Conservation (phyloP, 2,113 vertebrate genomes). For the Ifrita kowaldi region DNA sequence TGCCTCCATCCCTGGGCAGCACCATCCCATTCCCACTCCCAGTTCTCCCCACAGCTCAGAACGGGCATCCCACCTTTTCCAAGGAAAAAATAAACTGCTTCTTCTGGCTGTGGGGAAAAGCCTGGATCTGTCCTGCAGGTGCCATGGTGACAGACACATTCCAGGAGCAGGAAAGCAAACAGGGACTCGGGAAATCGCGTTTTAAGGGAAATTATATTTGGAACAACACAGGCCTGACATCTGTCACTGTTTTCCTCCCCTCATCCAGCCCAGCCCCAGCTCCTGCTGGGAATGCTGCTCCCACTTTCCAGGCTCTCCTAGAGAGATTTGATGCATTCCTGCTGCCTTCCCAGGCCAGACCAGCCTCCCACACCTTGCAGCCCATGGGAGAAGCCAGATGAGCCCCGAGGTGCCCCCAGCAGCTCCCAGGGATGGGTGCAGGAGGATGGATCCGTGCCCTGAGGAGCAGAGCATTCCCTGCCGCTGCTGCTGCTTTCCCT, state of each 20-base stretch:
- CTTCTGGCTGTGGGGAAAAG: neutral
- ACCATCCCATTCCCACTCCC: neutral
- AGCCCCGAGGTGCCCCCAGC: neutral
- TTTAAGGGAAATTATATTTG: neutral
- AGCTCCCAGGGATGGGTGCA: rapidly evolving
- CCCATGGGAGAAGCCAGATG: rapidly evolving
- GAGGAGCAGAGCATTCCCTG: too few relatives aligned
- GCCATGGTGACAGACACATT: conserved; percentile 35
- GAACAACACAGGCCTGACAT: neutral
- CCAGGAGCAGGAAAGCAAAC: neutral
- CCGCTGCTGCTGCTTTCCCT: neutral
- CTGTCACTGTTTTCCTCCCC: neutral
- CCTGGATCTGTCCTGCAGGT: neutral
- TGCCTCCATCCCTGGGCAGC: neutral
- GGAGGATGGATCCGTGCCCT: neutral
- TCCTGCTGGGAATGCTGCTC: neutral
- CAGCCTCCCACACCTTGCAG: neutral
- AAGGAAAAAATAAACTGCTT: neutral
- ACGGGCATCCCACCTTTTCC: neutral
- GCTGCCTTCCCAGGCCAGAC: neutral
- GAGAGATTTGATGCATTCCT: neutral
- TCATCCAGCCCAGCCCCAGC: neutral
- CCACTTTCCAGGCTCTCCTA: neutral
- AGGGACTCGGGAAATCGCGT: neutral
- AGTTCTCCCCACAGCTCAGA: neutral